Conservation (phyloP, 2,797 vertebrate species). For the Chelmon rostratus region DNA sequence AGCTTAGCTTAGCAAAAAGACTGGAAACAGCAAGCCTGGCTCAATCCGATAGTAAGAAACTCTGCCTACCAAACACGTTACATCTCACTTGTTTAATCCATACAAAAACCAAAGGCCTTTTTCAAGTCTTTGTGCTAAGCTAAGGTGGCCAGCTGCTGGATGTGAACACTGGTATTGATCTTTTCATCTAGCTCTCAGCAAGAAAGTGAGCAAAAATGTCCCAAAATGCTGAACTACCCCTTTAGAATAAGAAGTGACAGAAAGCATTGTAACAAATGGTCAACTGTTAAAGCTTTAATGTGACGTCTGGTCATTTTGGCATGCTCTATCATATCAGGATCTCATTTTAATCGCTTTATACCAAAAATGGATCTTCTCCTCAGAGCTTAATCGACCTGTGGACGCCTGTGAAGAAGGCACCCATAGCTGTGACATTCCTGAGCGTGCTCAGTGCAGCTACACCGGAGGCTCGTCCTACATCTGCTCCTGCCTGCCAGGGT, state of each 20-base stretch:
- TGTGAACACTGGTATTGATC: too few relatives aligned
- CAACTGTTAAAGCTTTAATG: not conserved
- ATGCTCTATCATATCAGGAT: not conserved
- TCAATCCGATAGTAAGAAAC: too few relatives aligned
- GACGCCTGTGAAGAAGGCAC: slow-evolving; percentile 90
- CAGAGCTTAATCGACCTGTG: slow-evolving; percentile 81
- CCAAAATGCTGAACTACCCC: too few relatives aligned
- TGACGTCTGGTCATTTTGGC: not conserved
- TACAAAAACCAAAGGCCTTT: not conserved
- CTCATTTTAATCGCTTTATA: not conserved
- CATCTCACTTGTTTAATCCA: too few relatives aligned
- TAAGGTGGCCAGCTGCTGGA: too few relatives aligned
- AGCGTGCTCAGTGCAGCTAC: slow-evolving; percentile 92
- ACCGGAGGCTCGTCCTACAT: slow-evolving; percentile 87
- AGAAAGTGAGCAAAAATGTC: too few relatives aligned
- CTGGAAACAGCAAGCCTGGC: too few relatives aligned
- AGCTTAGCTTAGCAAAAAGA: too few relatives aligned
- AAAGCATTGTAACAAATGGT: not conserved
- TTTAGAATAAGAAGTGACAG: not conserved
- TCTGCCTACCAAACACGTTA: too few relatives aligned
- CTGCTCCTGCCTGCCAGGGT: slow-evolving; percentile 93
- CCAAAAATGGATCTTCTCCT: slow-evolving; percentile 2
- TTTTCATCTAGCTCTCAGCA: too few relatives aligned
- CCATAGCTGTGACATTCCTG: slow-evolving; percentile 91
- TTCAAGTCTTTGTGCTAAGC: too few relatives aligned